Base-by-base conservation (phyloP, 2,888 invertebrate species). In the Apamea epomidion region DNA sequence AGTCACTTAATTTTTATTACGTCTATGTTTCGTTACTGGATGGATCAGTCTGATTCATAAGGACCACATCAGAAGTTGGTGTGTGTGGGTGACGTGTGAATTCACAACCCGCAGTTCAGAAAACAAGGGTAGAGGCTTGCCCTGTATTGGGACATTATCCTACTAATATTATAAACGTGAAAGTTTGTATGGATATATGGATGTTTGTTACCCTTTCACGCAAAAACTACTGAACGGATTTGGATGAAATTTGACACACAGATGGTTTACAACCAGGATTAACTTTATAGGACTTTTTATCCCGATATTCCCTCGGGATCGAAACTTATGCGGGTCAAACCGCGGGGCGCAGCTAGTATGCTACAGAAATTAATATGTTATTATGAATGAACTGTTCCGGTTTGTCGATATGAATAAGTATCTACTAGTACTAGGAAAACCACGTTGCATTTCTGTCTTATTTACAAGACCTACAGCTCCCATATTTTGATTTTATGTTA, bases 11-110 rank as follows among this genome's bases (percentile, higher is more conserved):
- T 60, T 64, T 58, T 70, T n/a, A 8, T 48, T 10, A 29, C 37
- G 12, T 25, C 32, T 81, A n/a, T 29, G 18, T 32, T 76, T 32
- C 12, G 3, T 48, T 74, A 74, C 74, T 48, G n/a, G 6, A 48
- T 21, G n/a, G 21, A 29, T 75, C 21, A 71, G 42, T 42, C 5
- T 21, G 45, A 45, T n/a, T 45, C 10, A 45, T 10, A 68, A 5
- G 5, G 25, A 37, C 37, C 14, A 7, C 1, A 42, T n/a, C 42
- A 54, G 54, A 54, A 21, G 21, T 21, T 21, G 54, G 25, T 51
- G 51, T 10, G 58, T 58, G 58, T 25, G 10, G 10, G 58, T 10
- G 2, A 25, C 10, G 25, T 10, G 25, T 58, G 3, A 25, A 25
- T 25, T 25, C 25, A 3, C 25, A 58, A 51, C 16, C 51, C 2